These are phyloP conservation scores for Corythornis vintsioides DNA, from an alignment of 2,113 vertebrate species.

Conservation along the genomic window DNA sequence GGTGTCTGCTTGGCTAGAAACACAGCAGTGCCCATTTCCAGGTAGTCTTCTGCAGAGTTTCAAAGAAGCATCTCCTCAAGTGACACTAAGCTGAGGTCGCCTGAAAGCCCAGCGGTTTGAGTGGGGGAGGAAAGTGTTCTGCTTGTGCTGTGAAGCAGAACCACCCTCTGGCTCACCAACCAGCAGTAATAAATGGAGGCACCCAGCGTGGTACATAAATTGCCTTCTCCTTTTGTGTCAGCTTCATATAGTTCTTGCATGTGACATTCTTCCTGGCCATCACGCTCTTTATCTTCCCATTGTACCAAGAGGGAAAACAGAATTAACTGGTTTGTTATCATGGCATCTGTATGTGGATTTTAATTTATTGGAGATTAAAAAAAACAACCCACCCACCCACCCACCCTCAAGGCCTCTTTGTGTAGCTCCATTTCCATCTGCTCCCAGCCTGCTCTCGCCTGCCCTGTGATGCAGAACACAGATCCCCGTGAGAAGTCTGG, in stretches of 20 bases:
- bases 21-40: not conserved
- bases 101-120: not conserved
- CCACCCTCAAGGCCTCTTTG: not conserved
- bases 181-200: not conserved
- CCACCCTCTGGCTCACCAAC: not conserved
- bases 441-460: conserved; percentile 30
- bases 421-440: not conserved
- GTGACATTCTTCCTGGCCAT: conserved; percentile 45
- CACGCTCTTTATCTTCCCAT: not conserved
- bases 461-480: not conserved
- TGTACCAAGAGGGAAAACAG: conserved; percentile 12
- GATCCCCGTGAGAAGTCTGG: not conserved
- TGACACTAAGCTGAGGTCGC: not conserved
- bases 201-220: not conserved
- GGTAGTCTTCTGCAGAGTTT: not conserved
- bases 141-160: conserved; percentile 47
- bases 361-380: conserved; percentile 3
- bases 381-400: not conserved
- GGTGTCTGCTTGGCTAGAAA: not conserved
- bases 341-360: not conserved
- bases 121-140: not conserved
- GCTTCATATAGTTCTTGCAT: not conserved
- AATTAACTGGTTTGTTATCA: conserved; percentile 37
- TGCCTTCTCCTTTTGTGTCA: conserved; percentile 43
- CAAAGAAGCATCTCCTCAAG: not conserved